Base-by-base conservation (phyloP, 1,140 invertebrate genomes). In the Onthophagus taurus region DNA sequence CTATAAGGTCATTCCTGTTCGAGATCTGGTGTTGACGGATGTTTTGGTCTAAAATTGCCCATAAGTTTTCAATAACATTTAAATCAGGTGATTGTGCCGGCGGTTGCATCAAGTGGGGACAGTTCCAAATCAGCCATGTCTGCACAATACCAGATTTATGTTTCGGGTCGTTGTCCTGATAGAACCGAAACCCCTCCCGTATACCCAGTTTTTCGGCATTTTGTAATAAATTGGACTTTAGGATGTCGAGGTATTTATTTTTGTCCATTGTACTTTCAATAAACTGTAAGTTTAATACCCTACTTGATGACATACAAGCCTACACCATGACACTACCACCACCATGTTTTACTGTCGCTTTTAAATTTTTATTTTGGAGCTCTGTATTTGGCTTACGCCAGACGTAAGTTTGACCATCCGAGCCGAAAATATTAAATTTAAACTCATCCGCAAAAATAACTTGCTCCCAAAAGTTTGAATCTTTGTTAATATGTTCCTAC, bases 241-340 rank as follows among this genome's bases (percentile, higher is more conserved):
- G 30, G 18, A 30, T 41, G 14, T 19, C n/a, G 8, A 42, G n/a
- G 20, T 31, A 42, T 4, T 4, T 29, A 2, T 7, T 12, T 31
- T 42, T 42, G 26, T 31, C 26, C 16, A 42, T 18, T 17, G 31
- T 42, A 17, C 26, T 18, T 31, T 42, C 29, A 31, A 42, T 42
- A 31, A 42, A 42, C 11, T 16, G 3, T 12, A 42, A 7, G 18
- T 30, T 30, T 19, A 26, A 2, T 11, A 42, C 26, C 39, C 39
- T 17, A 29, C 2, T 4, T 7, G 26, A 11, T 18, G 26, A 30
- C 24, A 31, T 31, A 42, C 39, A 42, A 7, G 17, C 26, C 34
- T 17, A 36, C 4, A 36, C 26, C 16, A 19, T 4, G 9, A 17
- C 24, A 5, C 13, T 2, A 13, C 17, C 24, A 9, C 23, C 6